Evolutionary conservation across 2,888 invertebrate species (phyloP).

Genomic region (Darwinula stevensoni): DNA sequence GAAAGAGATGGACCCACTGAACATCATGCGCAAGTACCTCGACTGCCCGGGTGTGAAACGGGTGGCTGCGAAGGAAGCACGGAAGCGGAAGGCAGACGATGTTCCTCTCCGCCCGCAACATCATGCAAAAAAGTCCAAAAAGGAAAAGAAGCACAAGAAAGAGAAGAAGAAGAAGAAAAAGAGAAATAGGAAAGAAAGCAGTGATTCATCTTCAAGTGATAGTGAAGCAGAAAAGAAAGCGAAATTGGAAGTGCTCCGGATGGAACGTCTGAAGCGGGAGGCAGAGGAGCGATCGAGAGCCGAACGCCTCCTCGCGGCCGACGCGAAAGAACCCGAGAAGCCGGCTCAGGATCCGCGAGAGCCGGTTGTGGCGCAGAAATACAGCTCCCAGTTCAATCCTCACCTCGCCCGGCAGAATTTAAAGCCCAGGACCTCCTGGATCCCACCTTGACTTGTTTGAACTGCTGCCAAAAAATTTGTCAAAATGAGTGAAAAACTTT

Average conservation of each 20-base stretch:
- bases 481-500: too few relatives aligned
- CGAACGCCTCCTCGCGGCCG: constrained; percentile 25
- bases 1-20: constrained; percentile 37
- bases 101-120: constrained; percentile 9
- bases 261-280: constrained; percentile 51
- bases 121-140: constrained; percentile 7
- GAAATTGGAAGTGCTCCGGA: constrained; percentile 32
- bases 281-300: constrained; percentile 37
- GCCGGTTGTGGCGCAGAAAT: constrained; percentile 44
- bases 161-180: constrained; percentile 11
- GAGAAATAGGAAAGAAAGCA: constrained; percentile 3
- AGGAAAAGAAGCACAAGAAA: constrained; percentile 8
- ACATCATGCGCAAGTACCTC: constrained; percentile 29
- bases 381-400: constrained; percentile 91
- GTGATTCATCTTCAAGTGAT: constrained; percentile 8
- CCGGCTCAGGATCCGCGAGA: not conserved
- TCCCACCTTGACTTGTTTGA: too few relatives aligned
- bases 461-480: too few relatives aligned
- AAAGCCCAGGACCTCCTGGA: too few relatives aligned
- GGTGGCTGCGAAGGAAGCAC: not conserved
- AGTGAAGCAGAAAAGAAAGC: constrained; percentile 13
- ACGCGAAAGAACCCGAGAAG: not conserved
- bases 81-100: not conserved
- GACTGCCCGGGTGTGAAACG: constrained; percentile 11
- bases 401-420: constrained; percentile 18